These are phyloP conservation scores for Catocala nupta DNA, from an alignment of 2,888 invertebrate species.

Conservation along the genomic window DNA sequence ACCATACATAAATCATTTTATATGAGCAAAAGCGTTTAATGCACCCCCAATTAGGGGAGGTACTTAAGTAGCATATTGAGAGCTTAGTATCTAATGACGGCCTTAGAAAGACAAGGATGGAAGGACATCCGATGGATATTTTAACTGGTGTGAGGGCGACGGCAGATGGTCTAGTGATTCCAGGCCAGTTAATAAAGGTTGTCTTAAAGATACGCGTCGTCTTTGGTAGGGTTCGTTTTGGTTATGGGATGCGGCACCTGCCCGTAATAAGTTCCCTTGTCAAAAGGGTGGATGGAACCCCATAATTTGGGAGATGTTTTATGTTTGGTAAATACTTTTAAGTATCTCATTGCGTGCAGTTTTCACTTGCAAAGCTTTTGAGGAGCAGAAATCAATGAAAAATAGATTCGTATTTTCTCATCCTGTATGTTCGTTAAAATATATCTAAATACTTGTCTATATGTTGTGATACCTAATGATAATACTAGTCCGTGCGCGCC, in stretches of 20 bases:
- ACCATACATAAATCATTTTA: slow-evolving; percentile 74
- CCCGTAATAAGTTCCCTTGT: slow-evolving; percentile 37
- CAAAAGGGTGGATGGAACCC: slow-evolving; percentile 36
- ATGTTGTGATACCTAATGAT: no score
- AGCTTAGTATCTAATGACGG: slow-evolving; percentile 54
- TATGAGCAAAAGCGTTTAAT: slow-evolving; percentile 74
- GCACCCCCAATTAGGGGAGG: slow-evolving; percentile 71
- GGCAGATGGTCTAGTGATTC: slow-evolving; percentile 35
- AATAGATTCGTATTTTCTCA: no score
- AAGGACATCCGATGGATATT: neutral
- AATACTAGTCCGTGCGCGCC: no score
- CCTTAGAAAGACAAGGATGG: slow-evolving; percentile 33
- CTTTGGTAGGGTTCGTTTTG: slow-evolving; percentile 32
- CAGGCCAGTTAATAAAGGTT: slow-evolving; percentile 40
- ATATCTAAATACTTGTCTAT: no score
- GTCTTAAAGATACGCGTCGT: slow-evolving; percentile 35
- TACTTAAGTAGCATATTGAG: slow-evolving; percentile 61
- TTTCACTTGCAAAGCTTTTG: neutral
- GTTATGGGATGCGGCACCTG: slow-evolving; percentile 45
- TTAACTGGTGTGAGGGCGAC: slow-evolving; percentile 22
- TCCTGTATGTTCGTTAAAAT: no score
- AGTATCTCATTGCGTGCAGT: slow-evolving; percentile 17
- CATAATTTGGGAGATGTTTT: slow-evolving; percentile 28
- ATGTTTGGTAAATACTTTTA: slow-evolving; percentile 19
- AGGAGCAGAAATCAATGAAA: neutral